Evolutionary conservation across 2,113 vertebrate genomes (phyloP).

Genomic region (Epinephelus lanceolatus): DNA sequence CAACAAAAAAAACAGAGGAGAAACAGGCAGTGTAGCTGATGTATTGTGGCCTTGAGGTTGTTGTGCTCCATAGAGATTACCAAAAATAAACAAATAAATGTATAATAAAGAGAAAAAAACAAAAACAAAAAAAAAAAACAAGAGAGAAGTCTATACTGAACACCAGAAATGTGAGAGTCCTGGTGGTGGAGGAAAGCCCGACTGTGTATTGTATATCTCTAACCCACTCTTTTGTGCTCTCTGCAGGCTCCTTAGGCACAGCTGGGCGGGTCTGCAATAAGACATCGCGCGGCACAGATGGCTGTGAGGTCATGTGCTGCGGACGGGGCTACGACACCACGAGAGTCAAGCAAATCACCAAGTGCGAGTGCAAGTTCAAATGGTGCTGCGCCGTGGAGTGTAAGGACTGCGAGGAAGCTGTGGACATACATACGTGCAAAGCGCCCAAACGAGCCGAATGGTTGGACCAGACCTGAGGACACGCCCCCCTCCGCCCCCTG

Average conservation of each 20-base stretch:
- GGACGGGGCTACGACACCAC: constrained; percentile 98
- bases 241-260: constrained; percentile 94
- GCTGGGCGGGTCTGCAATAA: constrained; percentile 95
- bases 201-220: no score
- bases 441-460: constrained; percentile 95
- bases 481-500: constrained; percentile 75
- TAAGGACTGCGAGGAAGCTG: constrained; percentile 95
- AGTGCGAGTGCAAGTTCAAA: constrained; percentile 98
- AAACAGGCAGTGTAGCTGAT: no score
- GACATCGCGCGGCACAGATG: constrained; percentile 92
- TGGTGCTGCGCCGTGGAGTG: constrained; percentile 97
- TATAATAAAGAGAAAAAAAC: no score
- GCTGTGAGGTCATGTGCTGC: constrained; percentile 99
- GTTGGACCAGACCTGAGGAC: constrained; percentile 92
- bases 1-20: no score
- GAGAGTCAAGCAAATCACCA: constrained; percentile 90
- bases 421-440: constrained; percentile 98
- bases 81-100: no score
- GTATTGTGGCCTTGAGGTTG: no score
- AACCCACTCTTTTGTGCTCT: constrained; percentile 26
- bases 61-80: no score
- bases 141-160: no score
- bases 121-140: no score
- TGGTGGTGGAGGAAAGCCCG: no score
- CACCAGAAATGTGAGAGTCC: no score